A percentile compares a stretch with the other conserved stretches of the same genome.
These are phyloP conservation scores for Apamea epomidion DNA, from an alignment of 2,888 invertebrate species.

Conservation along the genomic window DNA sequence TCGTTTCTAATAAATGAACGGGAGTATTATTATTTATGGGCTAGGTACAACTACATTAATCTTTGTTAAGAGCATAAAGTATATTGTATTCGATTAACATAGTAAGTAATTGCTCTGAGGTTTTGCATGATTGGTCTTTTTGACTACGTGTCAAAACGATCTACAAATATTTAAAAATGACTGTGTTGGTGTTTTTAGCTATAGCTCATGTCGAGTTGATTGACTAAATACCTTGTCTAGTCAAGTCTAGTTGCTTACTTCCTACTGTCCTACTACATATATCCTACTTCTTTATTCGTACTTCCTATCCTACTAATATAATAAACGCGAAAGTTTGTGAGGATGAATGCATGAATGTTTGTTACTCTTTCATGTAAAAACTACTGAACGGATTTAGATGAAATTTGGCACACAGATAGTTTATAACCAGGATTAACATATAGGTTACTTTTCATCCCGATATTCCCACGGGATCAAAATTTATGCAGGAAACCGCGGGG, in stretches of 20 bases:
- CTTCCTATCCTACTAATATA: too few species aligned
- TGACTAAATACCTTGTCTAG: background rate
- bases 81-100: background rate
- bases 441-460: too few species aligned
- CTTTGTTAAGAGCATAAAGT: background rate
- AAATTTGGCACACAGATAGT: too few species aligned
- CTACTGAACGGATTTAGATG: too few species aligned
- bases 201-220: background rate
- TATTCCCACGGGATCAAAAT: too few species aligned
- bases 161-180: background rate
- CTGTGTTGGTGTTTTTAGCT: background rate
- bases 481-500: too few species aligned
- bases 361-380: too few species aligned
- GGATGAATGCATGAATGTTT: too few species aligned
- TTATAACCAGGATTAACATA: too few species aligned
- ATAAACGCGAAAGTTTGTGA: too few species aligned
- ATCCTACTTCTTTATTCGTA: too few species aligned
- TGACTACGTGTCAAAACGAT: background rate
- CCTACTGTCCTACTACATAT: too few species aligned
- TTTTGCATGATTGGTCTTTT: background rate
- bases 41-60: background rate
- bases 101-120: background rate
- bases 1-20: constrained; percentile 18
- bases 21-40: constrained; percentile 21
- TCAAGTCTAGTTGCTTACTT: background rate